Percentiles rank a stretch among this genome's conserved stretches.
Evolutionary conservation across 23 tunicate species (phyloP).

Genomic region (Styela clava): DNA sequence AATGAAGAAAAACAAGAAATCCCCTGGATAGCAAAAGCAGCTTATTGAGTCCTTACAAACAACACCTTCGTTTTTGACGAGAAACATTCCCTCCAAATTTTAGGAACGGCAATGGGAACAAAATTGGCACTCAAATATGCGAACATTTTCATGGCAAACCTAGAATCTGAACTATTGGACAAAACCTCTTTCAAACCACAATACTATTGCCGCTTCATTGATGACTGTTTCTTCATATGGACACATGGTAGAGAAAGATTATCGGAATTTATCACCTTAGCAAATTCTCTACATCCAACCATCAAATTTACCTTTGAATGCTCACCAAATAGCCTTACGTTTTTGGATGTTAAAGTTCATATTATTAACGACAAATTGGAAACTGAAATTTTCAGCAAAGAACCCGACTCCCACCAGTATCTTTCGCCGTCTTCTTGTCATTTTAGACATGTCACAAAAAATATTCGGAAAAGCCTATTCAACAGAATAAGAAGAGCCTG

Average conservation of each 20-base stretch:
- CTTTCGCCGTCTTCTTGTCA: slow-evolving; percentile 16
- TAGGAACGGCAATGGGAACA: slow-evolving; percentile 35
- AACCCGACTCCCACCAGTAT: slow-evolving; percentile 10
- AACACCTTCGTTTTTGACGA: slow-evolving; percentile 5
- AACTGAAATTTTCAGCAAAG: not conserved
- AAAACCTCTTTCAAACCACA: not conserved
- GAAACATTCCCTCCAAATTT: slow-evolving; percentile 5
- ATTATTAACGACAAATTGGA: too few species aligned
- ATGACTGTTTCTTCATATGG: slow-evolving; percentile 23
- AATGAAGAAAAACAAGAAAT: not conserved
- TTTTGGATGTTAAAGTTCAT: not conserved
- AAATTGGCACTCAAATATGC: slow-evolving; percentile 28
- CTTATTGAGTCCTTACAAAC: slow-evolving; percentile 8
- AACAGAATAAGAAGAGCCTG: not conserved
- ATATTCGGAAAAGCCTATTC: not conserved
- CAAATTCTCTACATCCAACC: not conserved
- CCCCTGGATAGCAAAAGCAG: not conserved
- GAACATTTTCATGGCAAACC: slow-evolving; percentile 11
- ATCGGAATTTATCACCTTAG: not conserved
- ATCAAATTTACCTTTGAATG: not conserved
- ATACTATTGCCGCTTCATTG: not conserved
- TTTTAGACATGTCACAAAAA: not conserved
- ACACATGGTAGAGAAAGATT: not conserved
- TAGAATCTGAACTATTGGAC: not conserved
- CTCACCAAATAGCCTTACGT: not conserved